These are phyloP conservation scores for Asteroscopus sphinx DNA, from an alignment of 2,888 invertebrate species.

Conservation along the genomic window DNA sequence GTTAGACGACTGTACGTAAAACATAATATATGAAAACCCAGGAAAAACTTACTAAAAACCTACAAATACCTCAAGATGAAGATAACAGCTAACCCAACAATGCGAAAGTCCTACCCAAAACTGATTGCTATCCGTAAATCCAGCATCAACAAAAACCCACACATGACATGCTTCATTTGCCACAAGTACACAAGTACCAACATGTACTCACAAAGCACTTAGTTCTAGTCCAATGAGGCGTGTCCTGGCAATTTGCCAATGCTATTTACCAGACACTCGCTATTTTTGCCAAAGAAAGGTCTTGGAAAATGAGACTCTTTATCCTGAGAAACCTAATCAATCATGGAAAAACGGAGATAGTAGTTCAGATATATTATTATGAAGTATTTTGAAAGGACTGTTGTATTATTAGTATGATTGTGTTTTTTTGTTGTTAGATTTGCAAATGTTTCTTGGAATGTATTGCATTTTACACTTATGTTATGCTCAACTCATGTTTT, in stretches of 20 bases:
- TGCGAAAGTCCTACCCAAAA: slow-evolving; percentile 9
- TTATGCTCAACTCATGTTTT: too few species aligned
- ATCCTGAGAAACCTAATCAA: slow-evolving; percentile 48
- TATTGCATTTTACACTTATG: too few species aligned
- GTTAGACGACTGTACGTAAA: too few species aligned
- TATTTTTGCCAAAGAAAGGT: slow-evolving; percentile 51
- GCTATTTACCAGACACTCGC: slow-evolving; percentile 57
- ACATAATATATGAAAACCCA: too few species aligned
- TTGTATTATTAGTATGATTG: slow-evolving; percentile 5
- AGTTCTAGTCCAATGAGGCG: slow-evolving; percentile 56
- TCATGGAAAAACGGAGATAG: slow-evolving; percentile 22
- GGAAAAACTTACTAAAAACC: too few species aligned
- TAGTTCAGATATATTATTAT: slow-evolving; percentile 8
- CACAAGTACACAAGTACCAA: slow-evolving; percentile 29
- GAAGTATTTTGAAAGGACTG: slow-evolving; percentile 13
- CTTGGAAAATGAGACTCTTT: slow-evolving; percentile 43
- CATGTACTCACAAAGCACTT: slow-evolving; percentile 48
- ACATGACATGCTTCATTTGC: slow-evolving; percentile 30
- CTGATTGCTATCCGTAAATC: slow-evolving; percentile 29
- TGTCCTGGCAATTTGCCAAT: slow-evolving; percentile 55
- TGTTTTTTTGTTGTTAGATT: not conserved
- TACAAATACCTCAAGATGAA: not conserved
- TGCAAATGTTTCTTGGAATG: not conserved
- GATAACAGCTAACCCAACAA: not conserved
- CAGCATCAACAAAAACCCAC: slow-evolving; percentile 19